Percentiles rank a stretch among this genome's conserved stretches.
Evolutionary conservation across 1,140 invertebrate genomes (phyloP).

Genomic region (Sycophaga agraensis): DNA sequence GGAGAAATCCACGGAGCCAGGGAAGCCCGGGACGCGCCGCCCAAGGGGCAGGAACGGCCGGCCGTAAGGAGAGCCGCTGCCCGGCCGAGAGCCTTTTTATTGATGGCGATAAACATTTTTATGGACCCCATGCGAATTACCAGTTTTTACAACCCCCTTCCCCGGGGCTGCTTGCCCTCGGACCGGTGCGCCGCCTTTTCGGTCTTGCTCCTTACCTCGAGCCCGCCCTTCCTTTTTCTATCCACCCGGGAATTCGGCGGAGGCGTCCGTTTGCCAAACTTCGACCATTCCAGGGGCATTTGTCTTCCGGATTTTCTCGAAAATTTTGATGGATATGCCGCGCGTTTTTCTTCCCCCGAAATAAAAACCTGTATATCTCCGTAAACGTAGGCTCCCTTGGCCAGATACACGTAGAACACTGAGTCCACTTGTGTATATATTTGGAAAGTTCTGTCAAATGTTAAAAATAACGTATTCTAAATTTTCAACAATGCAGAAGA

Average conservation of each 20-base stretch:
- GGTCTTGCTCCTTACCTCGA: not conserved
- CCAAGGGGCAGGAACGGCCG: not conserved
- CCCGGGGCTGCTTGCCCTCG: no score
- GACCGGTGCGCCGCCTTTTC: no score
- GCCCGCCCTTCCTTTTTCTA: no score
- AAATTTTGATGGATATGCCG: constrained; percentile 14
- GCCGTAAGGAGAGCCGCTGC: constrained; percentile 18
- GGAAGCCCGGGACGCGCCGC: not conserved
- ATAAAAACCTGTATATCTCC: no score
- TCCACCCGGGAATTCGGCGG: no score
- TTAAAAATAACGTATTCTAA: no score
- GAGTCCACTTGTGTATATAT: no score
- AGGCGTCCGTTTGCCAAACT: constrained; percentile 4
- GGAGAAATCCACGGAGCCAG: constrained; percentile 12
- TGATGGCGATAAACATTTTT: constrained; percentile 55
- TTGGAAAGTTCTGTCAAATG: no score
- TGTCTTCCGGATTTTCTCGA: constrained; percentile 7
- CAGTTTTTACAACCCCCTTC: constrained; percentile 45
- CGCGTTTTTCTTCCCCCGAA: no score
- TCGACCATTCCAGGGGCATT: not conserved
- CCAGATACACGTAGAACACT: no score
- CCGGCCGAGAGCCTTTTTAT: constrained; percentile 47
- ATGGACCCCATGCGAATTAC: constrained; percentile 53
- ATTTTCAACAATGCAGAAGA: no score
- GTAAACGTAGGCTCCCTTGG: no score